These are phyloP conservation scores for Euwallacea similis DNA, from an alignment of 1,140 invertebrate genomes.

Conservation along the genomic window DNA sequence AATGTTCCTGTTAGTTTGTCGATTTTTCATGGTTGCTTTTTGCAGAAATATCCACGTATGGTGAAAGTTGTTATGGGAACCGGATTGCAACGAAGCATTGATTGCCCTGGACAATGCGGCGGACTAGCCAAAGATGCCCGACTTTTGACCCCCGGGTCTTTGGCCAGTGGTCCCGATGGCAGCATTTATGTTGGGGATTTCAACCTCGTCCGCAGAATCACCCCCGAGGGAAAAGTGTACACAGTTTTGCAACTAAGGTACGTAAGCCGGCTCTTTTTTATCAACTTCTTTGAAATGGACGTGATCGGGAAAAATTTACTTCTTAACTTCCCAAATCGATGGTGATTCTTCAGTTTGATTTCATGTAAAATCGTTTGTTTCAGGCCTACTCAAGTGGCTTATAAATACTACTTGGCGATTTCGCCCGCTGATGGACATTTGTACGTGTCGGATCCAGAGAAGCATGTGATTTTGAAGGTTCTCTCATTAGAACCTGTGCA, in stretches of 20 bases:
- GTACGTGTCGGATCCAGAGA: conserved; percentile 94
- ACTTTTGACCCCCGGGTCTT: conserved; percentile 87
- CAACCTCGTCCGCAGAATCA: conserved; percentile 91
- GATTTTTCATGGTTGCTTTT: neutral
- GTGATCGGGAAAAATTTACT: neutral
- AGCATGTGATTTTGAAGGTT: conserved; percentile 81
- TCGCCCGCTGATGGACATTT: conserved; percentile 93
- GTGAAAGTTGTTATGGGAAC: conserved; percentile 93
- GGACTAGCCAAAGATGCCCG: conserved; percentile 83
- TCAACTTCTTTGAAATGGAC: too few relatives aligned
- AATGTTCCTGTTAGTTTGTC: neutral
- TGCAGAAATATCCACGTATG: conserved; percentile 77
- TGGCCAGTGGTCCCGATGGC: conserved; percentile 93
- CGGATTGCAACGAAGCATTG: conserved; percentile 77
- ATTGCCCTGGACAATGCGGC: conserved; percentile 80
- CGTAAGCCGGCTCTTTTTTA: too few relatives aligned
- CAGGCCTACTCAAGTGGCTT: conserved; percentile 89
- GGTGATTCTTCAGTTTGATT: neutral
- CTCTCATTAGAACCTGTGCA: conserved; percentile 74
- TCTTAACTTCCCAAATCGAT: neutral
- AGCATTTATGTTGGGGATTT: conserved; percentile 97
- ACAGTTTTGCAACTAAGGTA: conserved; percentile 92
- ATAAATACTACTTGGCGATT: conserved; percentile 93
- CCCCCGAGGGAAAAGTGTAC: conserved; percentile 86
- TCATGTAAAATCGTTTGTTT: conserved; percentile 1